Conservation (phyloP, 1,140 invertebrate genomes). For the Drosophila subobscura region DNA sequence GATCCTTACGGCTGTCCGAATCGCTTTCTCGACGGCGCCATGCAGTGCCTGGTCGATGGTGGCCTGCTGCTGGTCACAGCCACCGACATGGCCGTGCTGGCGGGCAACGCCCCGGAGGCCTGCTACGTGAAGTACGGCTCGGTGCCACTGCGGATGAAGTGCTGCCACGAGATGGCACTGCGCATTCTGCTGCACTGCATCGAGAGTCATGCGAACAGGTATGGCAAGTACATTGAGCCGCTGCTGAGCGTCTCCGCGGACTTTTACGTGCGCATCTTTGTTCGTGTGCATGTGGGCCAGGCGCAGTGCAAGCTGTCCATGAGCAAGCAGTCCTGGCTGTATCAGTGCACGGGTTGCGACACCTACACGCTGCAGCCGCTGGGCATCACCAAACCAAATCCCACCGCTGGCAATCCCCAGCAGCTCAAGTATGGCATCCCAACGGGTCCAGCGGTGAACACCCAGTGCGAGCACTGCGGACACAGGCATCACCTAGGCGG, state of each 20-base stretch:
- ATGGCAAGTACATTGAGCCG: slow-evolving; percentile 96
- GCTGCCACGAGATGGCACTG: slow-evolving; percentile 98
- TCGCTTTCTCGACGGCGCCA: slow-evolving; percentile 95
- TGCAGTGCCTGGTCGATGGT: slow-evolving; percentile 91
- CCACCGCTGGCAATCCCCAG: slow-evolving; percentile 85
- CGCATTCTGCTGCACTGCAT: slow-evolving; percentile 96
- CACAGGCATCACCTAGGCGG: slow-evolving; percentile 92
- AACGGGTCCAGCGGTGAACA: slow-evolving; percentile 87
- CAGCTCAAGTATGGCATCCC: slow-evolving; percentile 88
- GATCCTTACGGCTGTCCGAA: slow-evolving; percentile 99
- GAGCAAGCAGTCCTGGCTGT: slow-evolving; percentile 93
- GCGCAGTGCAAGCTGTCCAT: slow-evolving; percentile 92
- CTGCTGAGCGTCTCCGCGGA: slow-evolving; percentile 96
- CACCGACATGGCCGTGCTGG: slow-evolving; percentile 98
- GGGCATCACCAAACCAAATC: slow-evolving; percentile 86
- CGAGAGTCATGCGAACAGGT: slow-evolving; percentile 95
- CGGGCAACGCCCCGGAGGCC: slow-evolving; percentile 97
- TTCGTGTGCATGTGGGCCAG: slow-evolving; percentile 91
- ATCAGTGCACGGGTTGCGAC: slow-evolving; percentile 95
- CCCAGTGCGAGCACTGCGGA: slow-evolving; percentile 91
- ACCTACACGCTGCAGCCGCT: slow-evolving; percentile 90
- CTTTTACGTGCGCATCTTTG: slow-evolving; percentile 98
- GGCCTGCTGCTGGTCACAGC: slow-evolving; percentile 97
- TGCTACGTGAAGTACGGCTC: slow-evolving; percentile 97
- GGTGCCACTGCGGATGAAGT: slow-evolving; percentile 92